A percentile compares a stretch with the other conserved stretches of the same genome.
Evolutionary conservation across 1,140 invertebrate species (phyloP).

Genomic region (Drosophila nannoptera): DNA sequence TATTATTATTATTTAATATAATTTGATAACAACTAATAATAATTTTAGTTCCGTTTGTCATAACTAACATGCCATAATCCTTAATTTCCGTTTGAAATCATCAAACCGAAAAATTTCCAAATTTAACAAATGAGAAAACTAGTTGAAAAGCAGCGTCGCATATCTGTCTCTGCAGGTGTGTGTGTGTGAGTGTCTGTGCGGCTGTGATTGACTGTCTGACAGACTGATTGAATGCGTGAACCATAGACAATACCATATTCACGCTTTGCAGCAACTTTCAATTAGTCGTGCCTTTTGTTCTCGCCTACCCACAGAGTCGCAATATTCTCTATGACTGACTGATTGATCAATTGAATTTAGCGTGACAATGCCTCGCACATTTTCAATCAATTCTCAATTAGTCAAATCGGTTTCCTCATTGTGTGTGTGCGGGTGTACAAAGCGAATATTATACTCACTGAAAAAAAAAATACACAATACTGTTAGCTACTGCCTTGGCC

Average conservation of each 20-base stretch:
- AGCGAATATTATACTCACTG: slow-evolving; percentile 55
- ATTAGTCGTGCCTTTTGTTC: background rate
- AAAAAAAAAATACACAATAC: slow-evolving; percentile 65
- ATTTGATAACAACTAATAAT: slow-evolving; percentile 78
- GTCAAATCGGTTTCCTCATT: slow-evolving; percentile 18
- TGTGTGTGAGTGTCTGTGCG: slow-evolving; percentile 18
- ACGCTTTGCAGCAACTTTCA: background rate
- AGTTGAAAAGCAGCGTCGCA: slow-evolving; percentile 66
- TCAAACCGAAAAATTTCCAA: slow-evolving; percentile 48
- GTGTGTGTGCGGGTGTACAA: slow-evolving; percentile 37
- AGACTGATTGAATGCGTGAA: slow-evolving; percentile 15
- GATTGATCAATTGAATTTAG: slow-evolving; percentile 14
- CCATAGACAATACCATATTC: background rate
- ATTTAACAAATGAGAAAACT: slow-evolving; percentile 36
- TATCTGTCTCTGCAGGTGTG: slow-evolving; percentile 33
- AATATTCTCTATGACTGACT: slow-evolving; percentile 26
- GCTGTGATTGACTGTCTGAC: slow-evolving; percentile 37
- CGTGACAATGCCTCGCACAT: background rate
- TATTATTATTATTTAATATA: slow-evolving; percentile 71
- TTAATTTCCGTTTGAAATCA: slow-evolving; percentile 62
- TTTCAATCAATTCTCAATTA: slow-evolving; percentile 25
- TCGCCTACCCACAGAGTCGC: background rate
- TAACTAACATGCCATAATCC: slow-evolving; percentile 75
- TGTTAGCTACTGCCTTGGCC: slow-evolving; percentile 65
- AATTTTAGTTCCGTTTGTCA: slow-evolving; percentile 75